Percentiles rank a stretch among this genome's conserved stretches.
Conservation (phyloP, 2,888 invertebrate genomes). For the Sarcophaga carnaria region DNA sequence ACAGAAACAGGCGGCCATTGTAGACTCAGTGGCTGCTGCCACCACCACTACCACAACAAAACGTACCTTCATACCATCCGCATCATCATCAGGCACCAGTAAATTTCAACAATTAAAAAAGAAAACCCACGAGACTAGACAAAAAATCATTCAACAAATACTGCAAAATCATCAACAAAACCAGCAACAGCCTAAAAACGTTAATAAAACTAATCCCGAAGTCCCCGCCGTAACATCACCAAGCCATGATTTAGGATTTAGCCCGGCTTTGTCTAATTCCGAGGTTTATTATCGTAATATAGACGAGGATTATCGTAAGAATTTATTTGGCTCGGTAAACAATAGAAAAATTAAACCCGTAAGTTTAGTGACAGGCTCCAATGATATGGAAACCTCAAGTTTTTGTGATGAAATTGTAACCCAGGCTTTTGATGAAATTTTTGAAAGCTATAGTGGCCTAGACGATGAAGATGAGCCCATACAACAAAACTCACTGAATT, state of each 20-base stretch:
- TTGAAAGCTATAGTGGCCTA: constrained; percentile 76
- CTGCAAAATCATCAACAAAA: constrained; percentile 72
- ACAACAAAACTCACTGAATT: constrained; percentile 42
- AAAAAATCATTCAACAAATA: constrained; percentile 76
- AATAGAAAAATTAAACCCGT: constrained; percentile 29
- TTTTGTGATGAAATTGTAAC: constrained; percentile 79
- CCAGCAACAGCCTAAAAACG: constrained; percentile 59
- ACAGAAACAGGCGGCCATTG: constrained; percentile 37
- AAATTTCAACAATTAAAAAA: constrained; percentile 80
- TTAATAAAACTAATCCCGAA: constrained; percentile 19
- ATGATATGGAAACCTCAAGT: constrained; percentile 51
- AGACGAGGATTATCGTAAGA: constrained; percentile 80
- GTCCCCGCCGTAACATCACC: constrained; percentile 14
- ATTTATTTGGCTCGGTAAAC: constrained; percentile 77
- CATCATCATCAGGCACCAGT: constrained; percentile 72
- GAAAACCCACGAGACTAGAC: constrained; percentile 79
- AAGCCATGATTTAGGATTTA: constrained; percentile 66
- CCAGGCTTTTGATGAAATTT: constrained; percentile 80
- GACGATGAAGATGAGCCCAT: constrained; percentile 74
- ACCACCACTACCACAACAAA: constrained; percentile 51
- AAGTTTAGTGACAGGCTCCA: not conserved
- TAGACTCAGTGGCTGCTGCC: constrained; percentile 27
- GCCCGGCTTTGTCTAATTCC: constrained; percentile 72
- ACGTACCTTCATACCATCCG: constrained; percentile 59
- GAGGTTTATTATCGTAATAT: constrained; percentile 71